Evolutionary conservation across 2,797 vertebrate species (phyloP).

Genomic region (Saxicola maurus): DNA sequence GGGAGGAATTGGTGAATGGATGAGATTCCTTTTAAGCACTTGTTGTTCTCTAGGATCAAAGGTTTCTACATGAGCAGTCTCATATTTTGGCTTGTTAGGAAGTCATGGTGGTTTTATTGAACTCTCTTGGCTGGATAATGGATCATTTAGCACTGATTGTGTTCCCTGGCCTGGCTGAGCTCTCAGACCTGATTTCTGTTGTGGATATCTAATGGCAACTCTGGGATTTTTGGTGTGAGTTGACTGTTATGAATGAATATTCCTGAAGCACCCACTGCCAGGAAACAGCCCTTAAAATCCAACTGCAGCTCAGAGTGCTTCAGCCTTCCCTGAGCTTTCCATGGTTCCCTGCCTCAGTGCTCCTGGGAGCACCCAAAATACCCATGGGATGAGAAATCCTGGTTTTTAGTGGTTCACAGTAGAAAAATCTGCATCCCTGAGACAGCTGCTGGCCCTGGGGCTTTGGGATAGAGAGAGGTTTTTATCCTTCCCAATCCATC

Average conservation of each 20-base stretch:
- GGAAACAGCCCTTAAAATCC: not conserved
- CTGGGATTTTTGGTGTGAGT: not conserved
- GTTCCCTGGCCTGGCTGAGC: not conserved
- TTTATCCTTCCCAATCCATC: not conserved
- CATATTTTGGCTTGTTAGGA: not conserved
- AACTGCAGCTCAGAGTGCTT: not conserved
- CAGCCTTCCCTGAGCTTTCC: not conserved
- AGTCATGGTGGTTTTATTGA: not conserved
- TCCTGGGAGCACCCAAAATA: not conserved
- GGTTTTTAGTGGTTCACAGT: not conserved
- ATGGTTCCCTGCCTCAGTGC: not conserved
- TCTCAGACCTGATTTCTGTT: not conserved
- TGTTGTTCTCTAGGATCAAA: not conserved
- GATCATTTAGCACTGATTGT: not conserved
- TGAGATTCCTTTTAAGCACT: not conserved
- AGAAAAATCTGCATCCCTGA: not conserved
- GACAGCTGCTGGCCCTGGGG: not conserved
- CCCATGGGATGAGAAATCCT: not conserved
- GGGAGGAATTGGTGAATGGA: not conserved
- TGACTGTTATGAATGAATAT: not conserved
- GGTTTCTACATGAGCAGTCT: not conserved
- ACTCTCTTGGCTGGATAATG: not conserved
- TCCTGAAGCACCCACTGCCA: not conserved
- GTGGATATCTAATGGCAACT: not conserved
- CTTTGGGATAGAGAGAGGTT: not conserved